Conservation (phyloP, 92 coral and sea anemone species). For the Epizoanthus stellaris region DNA sequence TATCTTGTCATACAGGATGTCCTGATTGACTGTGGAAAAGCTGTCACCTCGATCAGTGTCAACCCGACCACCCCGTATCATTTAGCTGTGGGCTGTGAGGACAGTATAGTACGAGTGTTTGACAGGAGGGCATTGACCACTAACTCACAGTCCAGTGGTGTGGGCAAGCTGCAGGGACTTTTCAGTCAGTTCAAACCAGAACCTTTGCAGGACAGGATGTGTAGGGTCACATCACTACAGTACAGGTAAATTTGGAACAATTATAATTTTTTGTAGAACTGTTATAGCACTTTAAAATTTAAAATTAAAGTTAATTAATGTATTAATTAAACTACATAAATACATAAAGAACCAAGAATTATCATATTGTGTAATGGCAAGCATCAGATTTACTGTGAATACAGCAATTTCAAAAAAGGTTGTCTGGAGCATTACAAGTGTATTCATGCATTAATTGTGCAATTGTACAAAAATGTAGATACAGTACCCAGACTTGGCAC, state of each 20-base stretch:
- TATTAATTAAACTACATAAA: too few species aligned
- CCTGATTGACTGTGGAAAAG: constrained; percentile 88
- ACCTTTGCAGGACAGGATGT: constrained; percentile 80
- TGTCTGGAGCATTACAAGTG: too few species aligned
- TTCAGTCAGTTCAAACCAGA: constrained; percentile 94
- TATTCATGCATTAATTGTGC: too few species aligned
- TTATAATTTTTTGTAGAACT: too few species aligned
- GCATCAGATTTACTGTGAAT: too few species aligned
- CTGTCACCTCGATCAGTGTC: constrained; percentile 90
- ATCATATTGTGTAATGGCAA: too few species aligned
- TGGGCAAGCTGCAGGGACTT: constrained; percentile 80
- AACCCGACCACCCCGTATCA: constrained; percentile 95
- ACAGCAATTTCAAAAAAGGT: too few species aligned
- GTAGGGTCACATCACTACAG: constrained; percentile 89
- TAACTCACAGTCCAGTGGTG: constrained; percentile 55
- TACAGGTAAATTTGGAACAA: constrained; percentile 65
- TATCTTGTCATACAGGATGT: constrained; percentile 72
- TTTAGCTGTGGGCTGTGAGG: constrained; percentile 92
- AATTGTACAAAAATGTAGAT: too few species aligned
- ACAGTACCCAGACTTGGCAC: too few species aligned
- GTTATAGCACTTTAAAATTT: too few species aligned
- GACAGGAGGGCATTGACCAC: constrained; percentile 92
- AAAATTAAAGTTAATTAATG: too few species aligned
- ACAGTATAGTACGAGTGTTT: constrained; percentile 91
- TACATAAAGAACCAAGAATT: too few species aligned